Evolutionary conservation across 2,888 invertebrate genomes (phyloP).

Genomic region (Cantharis lateralis): DNA sequence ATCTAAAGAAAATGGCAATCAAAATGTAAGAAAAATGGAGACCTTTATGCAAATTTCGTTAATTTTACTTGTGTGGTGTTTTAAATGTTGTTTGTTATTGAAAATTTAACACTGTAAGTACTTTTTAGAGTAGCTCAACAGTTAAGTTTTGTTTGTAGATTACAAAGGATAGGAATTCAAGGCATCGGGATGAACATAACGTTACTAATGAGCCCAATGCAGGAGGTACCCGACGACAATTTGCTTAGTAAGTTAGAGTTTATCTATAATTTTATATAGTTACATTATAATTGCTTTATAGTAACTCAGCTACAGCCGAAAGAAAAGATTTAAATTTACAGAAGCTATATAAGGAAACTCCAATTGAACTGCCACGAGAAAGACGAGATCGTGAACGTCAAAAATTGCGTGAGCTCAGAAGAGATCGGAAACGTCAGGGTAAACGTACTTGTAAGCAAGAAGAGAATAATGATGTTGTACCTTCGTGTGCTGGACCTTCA

Average conservation of each 20-base stretch:
- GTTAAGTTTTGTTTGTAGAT: slow-evolving; percentile 40
- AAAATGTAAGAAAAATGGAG: slow-evolving; percentile 47
- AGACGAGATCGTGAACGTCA: slow-evolving; percentile 43
- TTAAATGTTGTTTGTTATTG: background rate
- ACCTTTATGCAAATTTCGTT: background rate
- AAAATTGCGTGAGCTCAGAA: slow-evolving; percentile 24
- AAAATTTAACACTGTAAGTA: background rate
- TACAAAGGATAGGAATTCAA: slow-evolving; percentile 45
- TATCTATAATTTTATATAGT: background rate
- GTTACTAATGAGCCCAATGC: slow-evolving; percentile 33
- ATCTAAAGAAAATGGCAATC: slow-evolving; percentile 48
- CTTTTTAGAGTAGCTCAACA: background rate
- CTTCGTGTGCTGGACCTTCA: slow-evolving; percentile 40
- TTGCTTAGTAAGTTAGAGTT: slow-evolving; percentile 32
- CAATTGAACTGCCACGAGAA: slow-evolving; percentile 43
- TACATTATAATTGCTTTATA: slow-evolving; percentile 15
- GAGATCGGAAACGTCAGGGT: slow-evolving; percentile 41
- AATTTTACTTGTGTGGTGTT: background rate
- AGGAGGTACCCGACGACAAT: slow-evolving; percentile 33
- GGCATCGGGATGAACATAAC: slow-evolving; percentile 49
- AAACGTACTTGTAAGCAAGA: slow-evolving; percentile 47
- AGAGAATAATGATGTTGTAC: slow-evolving; percentile 30
- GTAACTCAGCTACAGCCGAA: slow-evolving; percentile 42
- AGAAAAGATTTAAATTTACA: slow-evolving; percentile 48
- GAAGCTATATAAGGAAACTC: slow-evolving; percentile 51